A percentile compares a stretch with the other conserved stretches of the same genome.
These are phyloP conservation scores for Nomada fucata DNA, from an alignment of 2,888 invertebrate species.

Conservation along the genomic window DNA sequence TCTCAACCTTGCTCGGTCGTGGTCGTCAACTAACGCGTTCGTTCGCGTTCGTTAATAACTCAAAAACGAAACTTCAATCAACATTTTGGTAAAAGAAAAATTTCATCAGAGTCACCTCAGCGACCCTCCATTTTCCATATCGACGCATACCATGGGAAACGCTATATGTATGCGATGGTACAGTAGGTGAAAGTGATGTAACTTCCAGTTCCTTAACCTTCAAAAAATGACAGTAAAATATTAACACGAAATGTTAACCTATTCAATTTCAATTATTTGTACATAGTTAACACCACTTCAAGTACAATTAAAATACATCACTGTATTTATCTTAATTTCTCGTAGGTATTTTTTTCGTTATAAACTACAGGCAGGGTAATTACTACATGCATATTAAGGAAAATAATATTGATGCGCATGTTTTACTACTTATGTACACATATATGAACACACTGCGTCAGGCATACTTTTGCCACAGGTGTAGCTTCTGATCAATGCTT, in stretches of 20 bases:
- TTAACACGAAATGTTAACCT: not conserved
- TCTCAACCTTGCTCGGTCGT: too few species aligned
- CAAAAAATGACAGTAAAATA: not conserved
- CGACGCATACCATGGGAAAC: too few species aligned
- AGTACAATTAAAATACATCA: not conserved
- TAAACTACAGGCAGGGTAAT: not conserved
- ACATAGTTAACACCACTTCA: not conserved
- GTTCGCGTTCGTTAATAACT: too few species aligned
- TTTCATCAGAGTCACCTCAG: too few species aligned
- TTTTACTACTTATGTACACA: not conserved
- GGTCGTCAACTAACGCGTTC: too few species aligned
- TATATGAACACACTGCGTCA: not conserved
- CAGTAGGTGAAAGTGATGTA: not conserved
- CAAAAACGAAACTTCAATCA: too few species aligned
- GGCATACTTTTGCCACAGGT: not conserved
- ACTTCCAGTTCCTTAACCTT: not conserved
- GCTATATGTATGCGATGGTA: too few species aligned
- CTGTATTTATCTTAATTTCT: too few species aligned
- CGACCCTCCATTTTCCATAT: too few species aligned
- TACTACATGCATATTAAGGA: not conserved
- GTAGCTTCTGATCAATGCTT: not conserved
- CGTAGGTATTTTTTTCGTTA: not conserved
- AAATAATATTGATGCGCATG: not conserved
- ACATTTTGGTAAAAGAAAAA: too few species aligned
- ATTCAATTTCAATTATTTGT: not conserved